Percentiles rank a stretch among this genome's conserved stretches.
These are phyloP conservation scores for Megalopta genalis DNA, from an alignment of 1,140 invertebrate species.

Conservation along the genomic window DNA sequence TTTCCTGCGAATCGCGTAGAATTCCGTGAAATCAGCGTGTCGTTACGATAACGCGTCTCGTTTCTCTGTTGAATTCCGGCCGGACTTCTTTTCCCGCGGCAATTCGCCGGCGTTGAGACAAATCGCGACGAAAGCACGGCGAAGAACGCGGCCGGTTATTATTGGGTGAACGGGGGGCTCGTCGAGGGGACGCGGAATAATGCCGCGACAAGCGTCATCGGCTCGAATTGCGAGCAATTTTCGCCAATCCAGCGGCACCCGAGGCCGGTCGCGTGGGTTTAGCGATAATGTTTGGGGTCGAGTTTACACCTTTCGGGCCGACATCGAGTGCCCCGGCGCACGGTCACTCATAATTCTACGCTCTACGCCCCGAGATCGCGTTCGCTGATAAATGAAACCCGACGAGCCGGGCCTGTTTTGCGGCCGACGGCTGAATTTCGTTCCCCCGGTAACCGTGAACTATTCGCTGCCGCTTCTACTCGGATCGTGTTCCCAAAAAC, in stretches of 20 bases:
- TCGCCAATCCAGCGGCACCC: conserved; percentile 8
- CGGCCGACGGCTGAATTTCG: conserved; percentile 8
- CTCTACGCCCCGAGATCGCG: conserved; percentile 24
- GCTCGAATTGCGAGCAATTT: conserved; percentile 50
- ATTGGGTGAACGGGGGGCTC: too few relatives aligned
- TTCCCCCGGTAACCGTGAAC: too few relatives aligned
- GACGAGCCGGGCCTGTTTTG: background rate
- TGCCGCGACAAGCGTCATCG: conserved; percentile 37
- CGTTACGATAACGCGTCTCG: too few relatives aligned
- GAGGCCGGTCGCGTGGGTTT: conserved; percentile 42
- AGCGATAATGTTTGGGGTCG: conserved; percentile 51
- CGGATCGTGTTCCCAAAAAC: too few relatives aligned
- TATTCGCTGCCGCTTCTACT: background rate
- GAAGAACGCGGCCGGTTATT: too few relatives aligned
- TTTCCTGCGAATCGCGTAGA: too few relatives aligned
- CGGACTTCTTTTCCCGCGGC: too few relatives aligned
- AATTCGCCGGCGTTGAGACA: too few relatives aligned
- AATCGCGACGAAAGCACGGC: too few relatives aligned
- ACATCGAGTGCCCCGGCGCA: conserved; percentile 29
- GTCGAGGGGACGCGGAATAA: conserved; percentile 23
- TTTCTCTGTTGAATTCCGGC: too few relatives aligned
- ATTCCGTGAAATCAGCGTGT: too few relatives aligned
- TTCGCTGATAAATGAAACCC: conserved; percentile 19
- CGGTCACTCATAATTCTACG: conserved; percentile 43
- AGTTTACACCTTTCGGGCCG: conserved; percentile 46